phyloP scores from a whole-genome alignment of 2,113 vertebrate species.

The Myodes glareolus region DNA sequence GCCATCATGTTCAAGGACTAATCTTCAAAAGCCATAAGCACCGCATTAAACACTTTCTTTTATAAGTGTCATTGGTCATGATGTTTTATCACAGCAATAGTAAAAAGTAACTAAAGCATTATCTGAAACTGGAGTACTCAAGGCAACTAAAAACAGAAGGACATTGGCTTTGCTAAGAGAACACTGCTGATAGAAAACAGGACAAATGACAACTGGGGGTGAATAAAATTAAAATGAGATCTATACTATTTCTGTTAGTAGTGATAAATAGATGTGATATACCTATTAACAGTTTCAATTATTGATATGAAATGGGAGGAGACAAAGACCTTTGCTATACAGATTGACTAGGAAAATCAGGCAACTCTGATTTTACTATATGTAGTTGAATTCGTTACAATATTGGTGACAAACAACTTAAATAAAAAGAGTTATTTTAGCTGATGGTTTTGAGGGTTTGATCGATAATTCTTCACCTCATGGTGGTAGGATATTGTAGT shows the following conservation, averaged over 20 bases:
- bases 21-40: neutral
- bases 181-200: constrained; percentile 23
- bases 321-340: neutral
- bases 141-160: neutral
- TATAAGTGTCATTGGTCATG: neutral
- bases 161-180: neutral
- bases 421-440: neutral
- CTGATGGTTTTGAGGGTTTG: neutral
- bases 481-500: neutral
- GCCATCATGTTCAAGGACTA: neutral
- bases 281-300: constrained; percentile 11
- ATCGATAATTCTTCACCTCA: neutral
- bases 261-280: neutral
- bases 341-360: neutral
- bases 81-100: neutral
- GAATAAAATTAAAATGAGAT: neutral
- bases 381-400: neutral
- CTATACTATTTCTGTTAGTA: neutral
- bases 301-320: constrained; percentile 10
- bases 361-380: neutral
- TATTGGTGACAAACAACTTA: neutral
- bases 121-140: neutral
- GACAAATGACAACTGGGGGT: neutral
- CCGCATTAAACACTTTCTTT: neutral
- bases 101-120: constrained; percentile 13